Conservation (phyloP, 2,113 vertebrate genomes). For the Grammomys surdaster region DNA sequence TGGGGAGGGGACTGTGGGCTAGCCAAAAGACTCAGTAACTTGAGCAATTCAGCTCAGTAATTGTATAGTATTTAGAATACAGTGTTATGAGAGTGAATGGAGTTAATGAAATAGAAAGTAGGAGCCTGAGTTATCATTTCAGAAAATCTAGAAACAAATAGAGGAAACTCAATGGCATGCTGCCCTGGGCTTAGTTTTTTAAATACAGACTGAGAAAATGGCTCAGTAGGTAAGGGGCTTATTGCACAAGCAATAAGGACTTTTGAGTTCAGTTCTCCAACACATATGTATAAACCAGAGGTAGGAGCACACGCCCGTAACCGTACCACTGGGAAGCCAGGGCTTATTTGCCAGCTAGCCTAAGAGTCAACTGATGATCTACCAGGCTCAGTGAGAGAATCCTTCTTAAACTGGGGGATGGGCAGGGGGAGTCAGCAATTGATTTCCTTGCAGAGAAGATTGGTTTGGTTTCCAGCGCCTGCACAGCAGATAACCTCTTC, state of each 20-base stretch:
- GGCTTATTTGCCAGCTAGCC: not conserved
- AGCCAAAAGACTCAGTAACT: not conserved
- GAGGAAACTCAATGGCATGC: conserved; percentile 8
- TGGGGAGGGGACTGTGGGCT: not conserved
- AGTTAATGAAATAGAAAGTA: not conserved
- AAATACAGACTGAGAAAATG: not conserved
- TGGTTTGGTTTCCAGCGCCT: not conserved
- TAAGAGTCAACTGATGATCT: not conserved
- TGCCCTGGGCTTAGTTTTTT: not conserved
- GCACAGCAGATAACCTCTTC: not conserved
- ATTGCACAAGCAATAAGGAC: not conserved
- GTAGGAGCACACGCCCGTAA: not conserved
- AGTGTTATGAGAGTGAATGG: not conserved
- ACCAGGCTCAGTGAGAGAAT: not conserved
- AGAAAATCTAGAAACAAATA: conserved; percentile 34
- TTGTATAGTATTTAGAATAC: not conserved
- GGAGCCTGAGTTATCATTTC: not conserved
- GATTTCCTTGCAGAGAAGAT: not conserved
- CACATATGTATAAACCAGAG: not conserved
- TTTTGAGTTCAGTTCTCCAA: not conserved
- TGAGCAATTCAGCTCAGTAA: conserved; percentile 7
- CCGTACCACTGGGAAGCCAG: not conserved
- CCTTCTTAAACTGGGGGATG: not conserved
- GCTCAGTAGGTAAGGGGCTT: not conserved
- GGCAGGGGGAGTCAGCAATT: not conserved